Base-by-base conservation (phyloP, 2,888 invertebrate genomes). In the Gortyna flavago region DNA sequence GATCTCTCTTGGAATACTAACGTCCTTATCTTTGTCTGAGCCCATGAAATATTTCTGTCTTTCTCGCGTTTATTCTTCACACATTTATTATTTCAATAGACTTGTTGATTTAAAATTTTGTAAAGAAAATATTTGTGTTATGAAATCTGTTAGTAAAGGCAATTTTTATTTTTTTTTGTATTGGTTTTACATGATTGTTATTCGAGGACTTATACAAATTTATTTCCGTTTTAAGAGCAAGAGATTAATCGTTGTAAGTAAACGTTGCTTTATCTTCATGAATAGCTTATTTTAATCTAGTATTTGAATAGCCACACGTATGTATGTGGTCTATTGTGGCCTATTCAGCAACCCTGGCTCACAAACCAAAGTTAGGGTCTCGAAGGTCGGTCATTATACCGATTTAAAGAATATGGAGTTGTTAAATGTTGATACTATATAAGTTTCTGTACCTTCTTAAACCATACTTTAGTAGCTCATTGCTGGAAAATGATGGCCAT, bases 1-100 rank as follows among this genome's bases (percentile, higher is more conserved):
- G 66, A 64, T 70, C 76, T 65, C 69, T 69, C 82, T 81, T 73
- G 62, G 70, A 84, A 82, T 80, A 64, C 72, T 70, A 83, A 85
- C 48, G 67, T 62, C 65, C 70, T 74, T 77, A 86, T 82, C 74
- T 79, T 67, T 51, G 75, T 75, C 54, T 54, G 74, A 62, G 72
- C 25, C 62, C 51, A 68, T 80, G 77, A 85, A 79, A 78, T 61
- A 85, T 80, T 69, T 68, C 75, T 71, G 51, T 77, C 54, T 77
- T 66, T 68, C 62, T 70, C 44, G 16, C 41, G 21, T 54, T 16
- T 51, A 75, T 72, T 61, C 75, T 72, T 74, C 54, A 74, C 41
- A 77, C 61, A 61, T 69, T 75, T 70, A 67, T 73, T 65, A 61
- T 69, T 62, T 78, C 16, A 72, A 44, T 59, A 64, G n/a, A 57